Evolutionary conservation across 2,113 vertebrate species (phyloP).

Genomic region (Arothron firmamentum): DNA sequence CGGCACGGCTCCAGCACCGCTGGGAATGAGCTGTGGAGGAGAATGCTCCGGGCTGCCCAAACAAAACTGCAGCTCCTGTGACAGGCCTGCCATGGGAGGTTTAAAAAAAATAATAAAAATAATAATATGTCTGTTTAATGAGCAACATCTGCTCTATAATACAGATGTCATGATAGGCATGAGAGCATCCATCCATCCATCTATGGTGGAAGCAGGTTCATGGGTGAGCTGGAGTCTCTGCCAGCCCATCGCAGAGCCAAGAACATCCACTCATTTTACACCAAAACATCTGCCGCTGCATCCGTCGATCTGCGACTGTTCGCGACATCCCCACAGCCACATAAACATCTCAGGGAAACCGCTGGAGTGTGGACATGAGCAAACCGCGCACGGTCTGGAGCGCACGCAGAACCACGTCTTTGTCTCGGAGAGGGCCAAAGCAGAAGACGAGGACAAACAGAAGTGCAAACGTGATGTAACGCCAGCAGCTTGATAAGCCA

Average conservation of each 20-base stretch:
- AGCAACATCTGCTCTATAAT: conserved; percentile 11
- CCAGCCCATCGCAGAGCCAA: conserved; percentile 58
- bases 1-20: no score
- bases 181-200: conserved; percentile 53
- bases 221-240: conserved; percentile 21
- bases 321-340: not conserved
- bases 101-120: no score
- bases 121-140: no score
- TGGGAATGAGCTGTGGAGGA: no score
- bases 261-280: no score
- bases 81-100: no score
- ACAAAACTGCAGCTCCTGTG: no score
- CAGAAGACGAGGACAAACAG: not conserved
- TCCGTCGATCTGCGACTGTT: no score
- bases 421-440: conserved; percentile 2
- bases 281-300: no score
- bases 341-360: conserved; percentile 13
- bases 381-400: conserved; percentile 8
- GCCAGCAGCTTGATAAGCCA: conserved; percentile 9
- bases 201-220: conserved; percentile 51
- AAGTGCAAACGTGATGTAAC: not conserved
- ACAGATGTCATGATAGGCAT: conserved; percentile 68
- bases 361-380: conserved; percentile 8
- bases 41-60: no score
- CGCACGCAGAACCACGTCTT: conserved; percentile 1